Evolutionary conservation across 1,140 invertebrate genomes (phyloP).

Genomic region (Pectinophora gossypiella): DNA sequence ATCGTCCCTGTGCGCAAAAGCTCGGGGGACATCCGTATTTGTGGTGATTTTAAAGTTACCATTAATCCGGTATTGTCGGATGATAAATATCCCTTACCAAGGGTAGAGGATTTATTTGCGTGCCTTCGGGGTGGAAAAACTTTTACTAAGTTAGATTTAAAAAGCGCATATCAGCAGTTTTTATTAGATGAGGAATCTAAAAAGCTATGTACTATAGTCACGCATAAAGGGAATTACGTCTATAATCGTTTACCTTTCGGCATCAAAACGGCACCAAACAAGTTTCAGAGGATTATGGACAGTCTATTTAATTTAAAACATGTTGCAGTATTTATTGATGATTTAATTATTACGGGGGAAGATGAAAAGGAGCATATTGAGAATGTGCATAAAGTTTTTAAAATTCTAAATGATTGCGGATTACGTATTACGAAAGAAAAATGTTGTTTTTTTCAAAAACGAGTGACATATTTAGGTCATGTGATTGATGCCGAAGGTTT

Average conservation of each 20-base stretch:
- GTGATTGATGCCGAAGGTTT: constrained; percentile 21
- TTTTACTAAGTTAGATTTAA: constrained; percentile 45
- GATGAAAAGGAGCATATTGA: background rate
- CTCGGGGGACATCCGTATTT: background rate
- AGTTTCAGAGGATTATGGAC: constrained; percentile 51
- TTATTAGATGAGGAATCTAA: constrained; percentile 30
- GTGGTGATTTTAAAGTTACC: background rate
- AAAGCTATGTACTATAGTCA: constrained; percentile 24
- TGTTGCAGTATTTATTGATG: constrained; percentile 28
- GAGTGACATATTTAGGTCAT: constrained; percentile 21
- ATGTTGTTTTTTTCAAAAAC: constrained; percentile 6
- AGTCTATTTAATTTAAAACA: no score
- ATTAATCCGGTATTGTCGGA: constrained; percentile 16
- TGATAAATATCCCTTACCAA: constrained; percentile 34
- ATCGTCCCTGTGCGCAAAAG: constrained; percentile 17
- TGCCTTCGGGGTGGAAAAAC: constrained; percentile 22
- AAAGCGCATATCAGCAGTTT: constrained; percentile 40
- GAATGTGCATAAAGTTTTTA: constrained; percentile 7
- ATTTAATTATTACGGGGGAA: constrained; percentile 18
- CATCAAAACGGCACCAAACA: constrained; percentile 29
- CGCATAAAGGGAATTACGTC: constrained; percentile 23
- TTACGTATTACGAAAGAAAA: background rate
- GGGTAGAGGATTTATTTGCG: constrained; percentile 36
- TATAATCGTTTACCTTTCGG: constrained; percentile 22
- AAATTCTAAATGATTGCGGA: background rate